A percentile compares a stretch with the other conserved stretches of the same genome.
Conservation (phyloP, 2,113 vertebrate genomes). For the Apodemus sylvaticus region DNA sequence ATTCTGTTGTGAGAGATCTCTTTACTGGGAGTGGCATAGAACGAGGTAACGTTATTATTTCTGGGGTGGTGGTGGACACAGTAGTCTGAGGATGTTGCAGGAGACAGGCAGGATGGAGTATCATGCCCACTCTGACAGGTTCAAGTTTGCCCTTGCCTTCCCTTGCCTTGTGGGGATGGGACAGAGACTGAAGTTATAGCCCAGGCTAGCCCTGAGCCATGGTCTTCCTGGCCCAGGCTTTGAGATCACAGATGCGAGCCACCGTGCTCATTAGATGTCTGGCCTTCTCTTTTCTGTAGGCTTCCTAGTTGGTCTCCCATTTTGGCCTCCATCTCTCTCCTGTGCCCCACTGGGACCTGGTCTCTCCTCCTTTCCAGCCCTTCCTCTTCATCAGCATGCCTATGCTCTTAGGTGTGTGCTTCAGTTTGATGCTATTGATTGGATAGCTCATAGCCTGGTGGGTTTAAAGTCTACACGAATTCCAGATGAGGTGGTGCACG, state of each 20-base stretch:
- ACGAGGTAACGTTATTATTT: no score
- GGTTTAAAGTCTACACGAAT: neutral
- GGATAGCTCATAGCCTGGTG: neutral
- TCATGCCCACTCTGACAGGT: fast-evolving
- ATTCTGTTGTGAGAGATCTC: neutral
- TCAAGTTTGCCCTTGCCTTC: neutral
- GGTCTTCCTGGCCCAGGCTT: neutral
- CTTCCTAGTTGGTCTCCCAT: neutral
- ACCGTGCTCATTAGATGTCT: neutral
- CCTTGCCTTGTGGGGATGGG: neutral
- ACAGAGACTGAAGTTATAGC: neutral
- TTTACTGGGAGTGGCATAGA: neutral
- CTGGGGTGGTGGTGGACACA: neutral
- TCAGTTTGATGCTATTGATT: neutral
- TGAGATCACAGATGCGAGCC: neutral
- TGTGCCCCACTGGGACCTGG: fast-evolving
- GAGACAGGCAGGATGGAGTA: neutral
- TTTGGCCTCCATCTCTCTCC: neutral
- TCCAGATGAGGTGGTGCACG: neutral
- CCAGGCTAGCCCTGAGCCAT: neutral
- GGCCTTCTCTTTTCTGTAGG: neutral
- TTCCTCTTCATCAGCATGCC: neutral
- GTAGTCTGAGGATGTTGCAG: neutral
- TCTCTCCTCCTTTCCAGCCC: neutral
- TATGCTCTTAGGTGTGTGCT: neutral